Percentiles rank a stretch among this genome's conserved stretches.
These are phyloP conservation scores for Rostratula benghalensis DNA, from an alignment of 2,113 vertebrate genomes.

Conservation along the genomic window DNA sequence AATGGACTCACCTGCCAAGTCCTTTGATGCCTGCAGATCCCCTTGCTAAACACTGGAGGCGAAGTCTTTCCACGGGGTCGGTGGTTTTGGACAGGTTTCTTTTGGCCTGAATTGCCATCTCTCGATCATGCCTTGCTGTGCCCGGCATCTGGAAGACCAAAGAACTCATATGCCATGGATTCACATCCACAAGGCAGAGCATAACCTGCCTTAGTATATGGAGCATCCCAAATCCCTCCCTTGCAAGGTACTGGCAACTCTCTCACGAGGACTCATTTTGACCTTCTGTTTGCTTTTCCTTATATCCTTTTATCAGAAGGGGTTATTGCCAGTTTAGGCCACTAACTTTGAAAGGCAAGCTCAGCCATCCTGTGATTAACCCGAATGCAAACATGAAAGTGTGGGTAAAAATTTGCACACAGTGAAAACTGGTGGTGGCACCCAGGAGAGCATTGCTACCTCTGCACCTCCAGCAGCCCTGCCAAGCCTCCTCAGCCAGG, in stretches of 20 bases:
- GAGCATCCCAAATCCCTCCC: neutral
- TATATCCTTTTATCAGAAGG: neutral
- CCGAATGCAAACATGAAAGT: neutral
- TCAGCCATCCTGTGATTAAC: neutral
- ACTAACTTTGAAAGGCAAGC: neutral
- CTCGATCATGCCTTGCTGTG: conserved; percentile 87
- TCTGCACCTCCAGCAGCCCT: neutral
- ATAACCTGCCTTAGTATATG: neutral
- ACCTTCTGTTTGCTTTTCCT: neutral
- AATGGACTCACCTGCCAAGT: conserved; percentile 80
- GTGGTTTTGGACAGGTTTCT: conserved; percentile 70
- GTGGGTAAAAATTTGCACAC: neutral
- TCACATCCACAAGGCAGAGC: neutral
- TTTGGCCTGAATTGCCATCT: conserved; percentile 84
- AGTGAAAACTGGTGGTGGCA: neutral
- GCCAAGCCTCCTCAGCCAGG: neutral
- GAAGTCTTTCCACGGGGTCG: conserved; percentile 84
- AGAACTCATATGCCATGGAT: fast-evolving
- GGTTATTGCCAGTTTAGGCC: neutral
- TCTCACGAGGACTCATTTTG: neutral
- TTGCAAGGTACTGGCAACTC: neutral
- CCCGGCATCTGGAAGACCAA: conserved; percentile 81
- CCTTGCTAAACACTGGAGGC: conserved; percentile 85
- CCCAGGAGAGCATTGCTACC: neutral
- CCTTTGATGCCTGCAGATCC: conserved; percentile 95